Evolutionary conservation across 2,888 invertebrate species (phyloP).

Genomic region (Autographa pulchrina): DNA sequence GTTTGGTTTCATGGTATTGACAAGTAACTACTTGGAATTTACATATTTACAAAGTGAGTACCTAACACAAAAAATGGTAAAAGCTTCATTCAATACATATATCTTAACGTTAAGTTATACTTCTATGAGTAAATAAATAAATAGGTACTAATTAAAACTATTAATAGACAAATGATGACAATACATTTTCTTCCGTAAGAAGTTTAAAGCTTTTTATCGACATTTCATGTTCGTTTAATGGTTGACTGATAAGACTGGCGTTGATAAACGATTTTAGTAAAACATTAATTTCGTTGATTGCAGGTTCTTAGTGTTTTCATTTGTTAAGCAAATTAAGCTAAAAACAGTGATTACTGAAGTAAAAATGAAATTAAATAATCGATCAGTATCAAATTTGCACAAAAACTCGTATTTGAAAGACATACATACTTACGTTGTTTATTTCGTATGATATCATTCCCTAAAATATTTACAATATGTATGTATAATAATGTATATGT

Average conservation of each 20-base stretch:
- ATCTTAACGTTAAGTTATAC: slow-evolving; percentile 48
- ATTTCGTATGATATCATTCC: slow-evolving; percentile 45
- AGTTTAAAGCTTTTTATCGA: slow-evolving; percentile 66
- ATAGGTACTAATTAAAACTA: slow-evolving; percentile 70
- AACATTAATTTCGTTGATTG: slow-evolving; percentile 18
- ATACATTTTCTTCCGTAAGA: slow-evolving; percentile 61
- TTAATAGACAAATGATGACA: slow-evolving; percentile 56
- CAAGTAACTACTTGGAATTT: slow-evolving; percentile 85
- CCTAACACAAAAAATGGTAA: slow-evolving; percentile 79
- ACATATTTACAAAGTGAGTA: slow-evolving; percentile 86
- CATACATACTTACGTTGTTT: slow-evolving; percentile 47
- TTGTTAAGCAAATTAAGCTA: slow-evolving; percentile 21
- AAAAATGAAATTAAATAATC: slow-evolving; percentile 27
- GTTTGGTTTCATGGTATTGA: slow-evolving; percentile 89
- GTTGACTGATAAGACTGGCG: slow-evolving; percentile 13
- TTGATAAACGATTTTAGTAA: slow-evolving; percentile 3
- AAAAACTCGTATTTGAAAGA: slow-evolving; percentile 47
- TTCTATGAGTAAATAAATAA: slow-evolving; percentile 82
- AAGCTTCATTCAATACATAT: slow-evolving; percentile 73
- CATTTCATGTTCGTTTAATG: slow-evolving; percentile 34
- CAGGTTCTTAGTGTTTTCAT: slow-evolving; percentile 9
- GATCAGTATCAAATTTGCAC: slow-evolving; percentile 31
- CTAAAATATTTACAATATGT: slow-evolving; percentile 64
- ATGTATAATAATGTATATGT: slow-evolving; percentile 77
- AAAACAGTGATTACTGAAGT: slow-evolving; percentile 23